Base-by-base conservation (phyloP, 2,797 vertebrate genomes). In the Clarias platycephalus region DNA sequence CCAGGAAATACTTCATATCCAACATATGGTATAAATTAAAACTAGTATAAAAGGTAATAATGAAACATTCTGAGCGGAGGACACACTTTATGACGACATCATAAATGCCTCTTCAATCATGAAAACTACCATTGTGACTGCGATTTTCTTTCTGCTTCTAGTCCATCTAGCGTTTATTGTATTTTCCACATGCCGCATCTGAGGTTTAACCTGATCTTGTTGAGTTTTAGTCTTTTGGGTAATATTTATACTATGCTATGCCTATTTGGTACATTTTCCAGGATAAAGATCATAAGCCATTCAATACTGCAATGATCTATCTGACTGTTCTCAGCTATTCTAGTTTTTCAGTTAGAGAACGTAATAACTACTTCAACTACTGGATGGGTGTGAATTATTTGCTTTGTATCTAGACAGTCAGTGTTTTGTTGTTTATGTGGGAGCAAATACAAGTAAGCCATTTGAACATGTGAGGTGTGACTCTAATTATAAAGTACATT, bases 181-280 rank as follows among this genome's bases (percentile, higher is more conserved):
- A 53, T 84, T 88, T 88, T 83, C 67, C 63, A 79, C 78, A 84
- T 71, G 58, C 49, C 58, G n/a, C 80, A 58, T 71, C 20, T 37
- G 58, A 71, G 40, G 44, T 60, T 76, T 62, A 15, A 24, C n/a
- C 31, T 34, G 20, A 77, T 24, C 75, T 37, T 24, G 12, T 78
- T 60, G 7, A 22, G 22, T 78, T 78, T 78, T 8, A 62, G 26
- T 62, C 28, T 28, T 68, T 34, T 71, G 57, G 22, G n/a, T 84
- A 58, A 49, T 57, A 55, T 64, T 84, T 74, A 57, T 80, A 84
- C 55, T 68, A 18, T 5, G 18, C 63, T 78, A 28, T 79, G 62
- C 77, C 44, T 84, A 80, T 71, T 74, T 66, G 60, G 83, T 71
- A 70, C 16, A n/a, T 84, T 55, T 31, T 75, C 49, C 49, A 9